Base-by-base conservation (phyloP, 2,113 vertebrate species). In the Misgurnus anguillicaudatus region DNA sequence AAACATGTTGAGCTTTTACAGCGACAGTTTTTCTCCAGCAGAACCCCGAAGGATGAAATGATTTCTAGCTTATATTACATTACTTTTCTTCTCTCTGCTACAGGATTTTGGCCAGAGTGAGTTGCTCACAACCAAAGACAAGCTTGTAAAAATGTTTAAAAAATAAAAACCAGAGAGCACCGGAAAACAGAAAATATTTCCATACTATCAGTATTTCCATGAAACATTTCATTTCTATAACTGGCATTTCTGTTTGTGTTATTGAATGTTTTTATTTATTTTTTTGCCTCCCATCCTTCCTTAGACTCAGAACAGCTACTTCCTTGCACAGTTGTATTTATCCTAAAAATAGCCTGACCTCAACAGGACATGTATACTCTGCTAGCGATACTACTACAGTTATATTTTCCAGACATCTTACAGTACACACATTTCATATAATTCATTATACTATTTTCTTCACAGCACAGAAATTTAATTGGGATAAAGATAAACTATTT, bases 341-440 rank as follows among this genome's bases (percentile, higher is more conserved):
- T 38, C 7, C 69, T 78, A 84, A 81, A 13, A 81, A 84, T 72
- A 84, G 41, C 69, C 16, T 62, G 75, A 41, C 70, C 69, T 69
- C 38, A 81, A 64, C 48, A 64, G 38, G 66, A 24, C 57, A 38
- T 5, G 0, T 58, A 60, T 42, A 55, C 38, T 63, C 17, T 2
- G 3, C 36, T 45, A 57, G n/a, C 45, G 11, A 14, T 73, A 4
- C n/a, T 38, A 58, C 13, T 67, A 6, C 76, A 69, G 4, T 60
- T 36, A 13, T 3, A 39, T 10, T 19, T 0, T 4, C 4, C 24
- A 13, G 13, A 36, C 48, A 51, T 14, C 11, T n/a, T 19, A 16
- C 17, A 5, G 9, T 6, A 6, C 65, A 68, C 3, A 48, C 42
- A 48, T 39, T 58, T 72, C 9, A 72, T 72, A 17, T 41, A 9